Conservation (phyloP, 1,140 invertebrate species). For the Papilio dardanus region DNA sequence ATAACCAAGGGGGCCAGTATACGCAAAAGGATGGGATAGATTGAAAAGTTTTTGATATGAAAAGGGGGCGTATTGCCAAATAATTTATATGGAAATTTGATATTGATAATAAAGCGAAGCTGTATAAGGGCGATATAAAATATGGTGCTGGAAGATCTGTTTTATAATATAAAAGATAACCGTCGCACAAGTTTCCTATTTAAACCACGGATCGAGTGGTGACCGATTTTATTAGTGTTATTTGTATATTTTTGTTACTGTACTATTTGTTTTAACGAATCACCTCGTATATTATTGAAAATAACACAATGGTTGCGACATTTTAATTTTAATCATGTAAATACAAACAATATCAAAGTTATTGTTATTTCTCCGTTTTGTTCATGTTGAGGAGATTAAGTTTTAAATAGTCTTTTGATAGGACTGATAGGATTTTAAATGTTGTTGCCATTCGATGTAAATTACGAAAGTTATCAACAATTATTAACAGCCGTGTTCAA, state of each 20-base stretch:
- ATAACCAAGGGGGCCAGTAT: slow-evolving; percentile 70
- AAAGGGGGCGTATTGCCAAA: slow-evolving; percentile 46
- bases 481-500: not conserved
- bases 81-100: slow-evolving; percentile 45
- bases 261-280: slow-evolving; percentile 30
- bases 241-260: slow-evolving; percentile 21
- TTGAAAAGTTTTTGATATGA: slow-evolving; percentile 43
- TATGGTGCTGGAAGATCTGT: slow-evolving; percentile 79
- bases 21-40: slow-evolving; percentile 48
- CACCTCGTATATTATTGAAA: not conserved
- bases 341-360: slow-evolving; percentile 35
- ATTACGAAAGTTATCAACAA: not conserved
- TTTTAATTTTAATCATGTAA: slow-evolving; percentile 30
- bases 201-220: slow-evolving; percentile 46
- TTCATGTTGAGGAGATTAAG: slow-evolving; percentile 30
- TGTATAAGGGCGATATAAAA: slow-evolving; percentile 53
- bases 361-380: slow-evolving; percentile 33
- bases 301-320: slow-evolving; percentile 16
- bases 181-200: slow-evolving; percentile 44
- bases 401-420: not conserved
- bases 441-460: not conserved
- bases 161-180: slow-evolving; percentile 52
- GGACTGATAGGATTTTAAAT: not conserved
- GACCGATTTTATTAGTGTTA: slow-evolving; percentile 44
- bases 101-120: slow-evolving; percentile 43